Percentiles rank a stretch among this genome's conserved stretches.
Evolutionary conservation across 2,113 vertebrate genomes (phyloP).

Genomic region (Athene noctua): DNA sequence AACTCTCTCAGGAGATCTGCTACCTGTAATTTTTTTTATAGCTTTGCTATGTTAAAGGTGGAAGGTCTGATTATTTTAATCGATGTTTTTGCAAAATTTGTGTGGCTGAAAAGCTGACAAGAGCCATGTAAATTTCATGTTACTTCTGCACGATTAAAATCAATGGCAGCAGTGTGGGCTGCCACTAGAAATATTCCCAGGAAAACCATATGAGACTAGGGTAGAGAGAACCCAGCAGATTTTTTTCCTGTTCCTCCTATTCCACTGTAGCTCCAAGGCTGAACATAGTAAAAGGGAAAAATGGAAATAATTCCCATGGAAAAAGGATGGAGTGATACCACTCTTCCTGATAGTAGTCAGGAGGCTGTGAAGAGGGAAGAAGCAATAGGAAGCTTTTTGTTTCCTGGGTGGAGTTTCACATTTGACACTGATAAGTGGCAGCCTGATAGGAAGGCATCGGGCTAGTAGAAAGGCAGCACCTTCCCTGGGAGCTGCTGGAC

Average conservation of each 20-base stretch:
- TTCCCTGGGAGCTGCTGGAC: background rate
- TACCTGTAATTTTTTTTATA: background rate
- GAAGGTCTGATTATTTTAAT: conserved; percentile 7
- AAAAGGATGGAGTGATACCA: background rate
- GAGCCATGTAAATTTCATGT: background rate
- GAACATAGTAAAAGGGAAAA: background rate
- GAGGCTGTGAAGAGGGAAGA: background rate
- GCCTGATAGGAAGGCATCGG: accelerated
- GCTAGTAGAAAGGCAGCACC: background rate
- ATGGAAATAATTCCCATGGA: background rate
- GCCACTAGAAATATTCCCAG: background rate
- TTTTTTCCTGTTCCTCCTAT: background rate
- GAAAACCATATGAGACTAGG: background rate
- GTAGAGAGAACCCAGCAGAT: background rate
- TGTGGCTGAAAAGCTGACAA: background rate
- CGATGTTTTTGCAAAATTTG: background rate
- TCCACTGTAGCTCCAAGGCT: background rate
- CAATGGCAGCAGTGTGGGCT: background rate
- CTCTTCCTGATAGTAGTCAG: background rate
- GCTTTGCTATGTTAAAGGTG: background rate
- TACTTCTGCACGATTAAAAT: conserved; percentile 3
- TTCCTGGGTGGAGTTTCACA: conserved; percentile 29
- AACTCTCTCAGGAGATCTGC: background rate
- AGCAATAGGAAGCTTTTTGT: conserved; percentile 3
- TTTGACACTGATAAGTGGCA: background rate